Conservation (phyloP, 2,888 invertebrate genomes). For the Craniophora ligustri region DNA sequence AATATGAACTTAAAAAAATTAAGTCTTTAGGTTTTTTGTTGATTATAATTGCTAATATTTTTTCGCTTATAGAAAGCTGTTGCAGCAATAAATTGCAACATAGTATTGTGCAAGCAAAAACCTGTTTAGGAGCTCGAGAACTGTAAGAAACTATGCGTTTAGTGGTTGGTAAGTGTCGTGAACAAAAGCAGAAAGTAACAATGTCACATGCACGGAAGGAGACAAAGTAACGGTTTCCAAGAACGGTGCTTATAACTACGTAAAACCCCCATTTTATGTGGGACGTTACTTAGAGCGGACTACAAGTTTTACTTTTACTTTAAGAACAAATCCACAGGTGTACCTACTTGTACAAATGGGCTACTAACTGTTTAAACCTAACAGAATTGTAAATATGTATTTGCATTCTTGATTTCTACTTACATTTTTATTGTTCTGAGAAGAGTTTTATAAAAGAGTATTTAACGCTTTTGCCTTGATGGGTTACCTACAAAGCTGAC, state of each 20-base stretch:
- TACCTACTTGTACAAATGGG: slow-evolving; percentile 27
- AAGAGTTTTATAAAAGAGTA: too few species aligned
- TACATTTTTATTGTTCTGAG: slow-evolving; percentile 27
- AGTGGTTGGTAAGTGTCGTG: slow-evolving; percentile 42
- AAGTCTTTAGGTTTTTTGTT: slow-evolving; percentile 26
- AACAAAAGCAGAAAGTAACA: slow-evolving; percentile 65
- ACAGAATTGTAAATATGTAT: too few species aligned
- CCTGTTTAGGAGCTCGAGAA: slow-evolving; percentile 47
- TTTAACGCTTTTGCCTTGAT: too few species aligned
- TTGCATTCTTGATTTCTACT: slow-evolving; percentile 32
- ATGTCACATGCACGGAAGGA: slow-evolving; percentile 59
- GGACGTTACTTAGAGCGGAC: slow-evolving; percentile 40
- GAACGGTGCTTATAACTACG: slow-evolving; percentile 55
- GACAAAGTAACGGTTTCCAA: slow-evolving; percentile 64
- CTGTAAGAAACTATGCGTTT: slow-evolving; percentile 39
- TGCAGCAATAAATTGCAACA: slow-evolving; percentile 52
- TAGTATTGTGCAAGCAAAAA: slow-evolving; percentile 56
- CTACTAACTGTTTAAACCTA: slow-evolving; percentile 25
- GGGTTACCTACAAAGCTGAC: too few species aligned
- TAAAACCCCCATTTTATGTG: slow-evolving; percentile 51
- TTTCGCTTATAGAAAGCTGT: slow-evolving; percentile 53
- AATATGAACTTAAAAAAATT: slow-evolving; percentile 25
- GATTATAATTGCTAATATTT: slow-evolving; percentile 46
- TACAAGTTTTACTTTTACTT: slow-evolving; percentile 50
- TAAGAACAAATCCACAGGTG: slow-evolving; percentile 31